These are phyloP conservation scores for Muscidifurax raptorellus DNA, from an alignment of 1,140 invertebrate genomes.

Conservation along the genomic window DNA sequence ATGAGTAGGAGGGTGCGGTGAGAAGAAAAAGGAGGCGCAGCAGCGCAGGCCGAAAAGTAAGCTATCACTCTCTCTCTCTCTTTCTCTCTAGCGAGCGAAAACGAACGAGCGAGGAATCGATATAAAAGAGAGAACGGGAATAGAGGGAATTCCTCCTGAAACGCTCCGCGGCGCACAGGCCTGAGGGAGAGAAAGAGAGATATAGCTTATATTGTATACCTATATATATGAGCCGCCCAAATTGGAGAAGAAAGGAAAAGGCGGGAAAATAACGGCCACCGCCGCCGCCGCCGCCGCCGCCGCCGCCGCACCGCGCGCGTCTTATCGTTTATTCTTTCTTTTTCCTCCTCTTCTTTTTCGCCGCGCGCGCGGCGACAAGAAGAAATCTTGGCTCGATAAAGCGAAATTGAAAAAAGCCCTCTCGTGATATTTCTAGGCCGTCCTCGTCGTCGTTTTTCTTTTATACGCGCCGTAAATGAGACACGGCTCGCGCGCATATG, in stretches of 20 bases:
- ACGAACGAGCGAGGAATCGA: conserved; percentile 33
- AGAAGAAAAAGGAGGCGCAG: not conserved
- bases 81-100: not conserved
- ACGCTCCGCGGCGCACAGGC: conserved; percentile 32
- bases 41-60: not conserved
- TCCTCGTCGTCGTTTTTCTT: conserved; percentile 16
- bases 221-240: not conserved
- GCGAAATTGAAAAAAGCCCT: conserved; percentile 41
- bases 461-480: not conserved
- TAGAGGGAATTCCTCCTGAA: conserved; percentile 56
- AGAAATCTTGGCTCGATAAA: conserved; percentile 32
- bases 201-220: too few species aligned
- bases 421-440: conserved; percentile 17
- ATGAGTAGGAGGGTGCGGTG: not conserved
- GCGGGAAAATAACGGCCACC: conserved; percentile 52
- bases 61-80: not conserved
- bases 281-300: too few species aligned
- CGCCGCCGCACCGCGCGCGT: too few species aligned
- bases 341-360: not conserved
- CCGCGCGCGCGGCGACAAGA: not conserved
- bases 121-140: conserved; percentile 24
- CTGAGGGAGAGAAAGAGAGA: not conserved
- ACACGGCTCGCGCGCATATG: not conserved
- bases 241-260: conserved; percentile 51
- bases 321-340: conserved; percentile 34